A percentile compares a stretch with the other conserved stretches of the same genome.
phyloP scores from a whole-genome alignment of 2,113 vertebrate species.

The Heterochromis multidens region DNA sequence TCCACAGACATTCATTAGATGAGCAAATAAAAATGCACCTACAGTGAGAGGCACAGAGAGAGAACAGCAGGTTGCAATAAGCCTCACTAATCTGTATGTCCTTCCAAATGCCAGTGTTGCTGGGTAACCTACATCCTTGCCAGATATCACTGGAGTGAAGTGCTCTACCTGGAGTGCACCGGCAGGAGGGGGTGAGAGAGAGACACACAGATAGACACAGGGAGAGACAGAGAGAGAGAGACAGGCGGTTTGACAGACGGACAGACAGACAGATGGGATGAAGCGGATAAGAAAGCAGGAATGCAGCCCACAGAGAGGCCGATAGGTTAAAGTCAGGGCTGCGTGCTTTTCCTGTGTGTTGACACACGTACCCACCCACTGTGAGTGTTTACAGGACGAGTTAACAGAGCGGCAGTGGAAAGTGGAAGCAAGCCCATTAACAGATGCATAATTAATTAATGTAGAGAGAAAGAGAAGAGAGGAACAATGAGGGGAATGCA shows the following conservation, averaged over 20 bases:
- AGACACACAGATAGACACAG: neutral
- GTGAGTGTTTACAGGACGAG: conserved; percentile 1
- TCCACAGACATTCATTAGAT: conserved; percentile 16
- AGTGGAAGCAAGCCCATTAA: conserved; percentile 5
- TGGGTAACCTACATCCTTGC: conserved; percentile 43
- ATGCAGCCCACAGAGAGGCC: neutral
- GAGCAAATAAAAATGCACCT: conserved; percentile 11
- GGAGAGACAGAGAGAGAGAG: neutral
- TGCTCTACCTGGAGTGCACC: conserved; percentile 13
- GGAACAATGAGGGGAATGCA: neutral
- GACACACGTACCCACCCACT: neutral
- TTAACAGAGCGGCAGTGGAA: neutral
- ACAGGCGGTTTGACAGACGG: neutral
- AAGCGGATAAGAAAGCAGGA: neutral
- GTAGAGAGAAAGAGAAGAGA: neutral
- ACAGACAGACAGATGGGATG: neutral
- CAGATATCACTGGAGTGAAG: conserved; percentile 2
- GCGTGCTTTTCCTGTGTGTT: neutral
- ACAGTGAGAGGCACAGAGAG: neutral
- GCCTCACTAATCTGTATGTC: conserved; percentile 48
- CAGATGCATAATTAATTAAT: conserved; percentile 11
- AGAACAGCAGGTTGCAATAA: conserved; percentile 39
- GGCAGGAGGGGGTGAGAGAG: neutral
- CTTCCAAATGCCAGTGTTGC: conserved; percentile 30
- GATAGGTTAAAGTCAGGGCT: neutral